Evolutionary conservation across 2,797 vertebrate species (phyloP).

Genomic region (Acrossocheilus fasciatus): DNA sequence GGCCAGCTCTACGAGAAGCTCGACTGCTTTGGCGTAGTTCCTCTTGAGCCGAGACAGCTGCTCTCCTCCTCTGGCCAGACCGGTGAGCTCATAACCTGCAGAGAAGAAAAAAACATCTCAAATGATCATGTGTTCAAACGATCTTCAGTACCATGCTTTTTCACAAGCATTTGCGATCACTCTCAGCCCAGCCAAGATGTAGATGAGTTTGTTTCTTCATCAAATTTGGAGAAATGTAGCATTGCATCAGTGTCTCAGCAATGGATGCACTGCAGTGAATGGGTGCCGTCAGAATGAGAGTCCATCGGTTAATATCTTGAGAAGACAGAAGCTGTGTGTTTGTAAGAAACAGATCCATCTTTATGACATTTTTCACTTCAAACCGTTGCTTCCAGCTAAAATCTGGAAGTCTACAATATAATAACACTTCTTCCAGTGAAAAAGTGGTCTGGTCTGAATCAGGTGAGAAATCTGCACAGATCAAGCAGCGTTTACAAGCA

Average conservation of each 20-base stretch:
- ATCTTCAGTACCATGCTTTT: not conserved
- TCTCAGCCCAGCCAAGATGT: not conserved
- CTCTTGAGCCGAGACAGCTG: constrained; percentile 97
- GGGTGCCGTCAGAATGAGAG: not conserved
- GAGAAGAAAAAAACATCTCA: not conserved
- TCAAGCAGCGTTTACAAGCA: no score
- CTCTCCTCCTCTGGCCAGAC: constrained; percentile 96
- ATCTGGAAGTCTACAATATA: no score
- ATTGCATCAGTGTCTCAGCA: not conserved
- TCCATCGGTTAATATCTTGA: not conserved
- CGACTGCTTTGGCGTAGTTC: constrained; percentile 98
- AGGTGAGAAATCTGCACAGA: no score
- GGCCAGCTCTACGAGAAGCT: constrained; percentile 96
- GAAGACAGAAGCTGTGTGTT: not conserved
- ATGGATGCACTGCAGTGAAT: not conserved
- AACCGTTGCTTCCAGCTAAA: no score
- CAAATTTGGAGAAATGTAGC: not conserved
- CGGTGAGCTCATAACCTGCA: constrained; percentile 96
- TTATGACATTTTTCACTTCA: no score
- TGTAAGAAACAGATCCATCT: no score
- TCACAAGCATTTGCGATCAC: no score
- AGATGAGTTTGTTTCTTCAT: not conserved
- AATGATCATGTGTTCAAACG: not conserved
- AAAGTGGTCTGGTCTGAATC: no score
- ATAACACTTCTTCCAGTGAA: no score